Evolutionary conservation across 1,140 invertebrate species (phyloP).

Genomic region (Wiebesia pumilae): DNA sequence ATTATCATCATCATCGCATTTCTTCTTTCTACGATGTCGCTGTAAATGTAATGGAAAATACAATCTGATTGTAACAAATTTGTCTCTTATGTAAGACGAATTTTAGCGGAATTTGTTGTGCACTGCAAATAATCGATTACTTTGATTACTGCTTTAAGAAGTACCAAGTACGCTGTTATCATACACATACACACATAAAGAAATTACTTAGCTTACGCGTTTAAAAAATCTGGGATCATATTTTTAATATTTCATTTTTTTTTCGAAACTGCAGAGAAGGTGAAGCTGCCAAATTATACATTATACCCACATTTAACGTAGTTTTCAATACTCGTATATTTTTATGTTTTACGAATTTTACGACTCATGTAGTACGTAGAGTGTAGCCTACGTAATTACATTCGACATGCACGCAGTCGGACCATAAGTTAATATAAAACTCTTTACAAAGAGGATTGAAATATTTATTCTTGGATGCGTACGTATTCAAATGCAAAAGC

Average conservation of each 20-base stretch:
- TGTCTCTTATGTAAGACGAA: too few species aligned
- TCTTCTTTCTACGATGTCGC: slow-evolving; percentile 41
- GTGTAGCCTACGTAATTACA: too few species aligned
- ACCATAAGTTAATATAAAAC: too few species aligned
- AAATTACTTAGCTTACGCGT: background rate
- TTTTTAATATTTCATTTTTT: background rate
- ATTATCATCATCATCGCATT: slow-evolving; percentile 48
- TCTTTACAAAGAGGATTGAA: too few species aligned
- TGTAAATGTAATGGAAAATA: slow-evolving; percentile 25
- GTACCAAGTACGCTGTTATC: background rate
- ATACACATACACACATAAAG: too few species aligned
- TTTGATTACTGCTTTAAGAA: background rate
- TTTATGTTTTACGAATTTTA: background rate
- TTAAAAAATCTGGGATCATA: background rate
- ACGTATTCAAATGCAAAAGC: too few species aligned
- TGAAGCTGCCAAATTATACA: background rate
- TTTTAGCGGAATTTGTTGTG: background rate
- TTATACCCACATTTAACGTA: background rate
- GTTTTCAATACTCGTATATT: background rate
- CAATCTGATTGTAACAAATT: slow-evolving; percentile 1
- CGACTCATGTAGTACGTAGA: too few species aligned
- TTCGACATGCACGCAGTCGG: too few species aligned
- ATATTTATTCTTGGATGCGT: too few species aligned
- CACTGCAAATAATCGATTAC: background rate
- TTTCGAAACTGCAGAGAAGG: background rate